A percentile compares a stretch with the other conserved stretches of the same genome.
These are phyloP conservation scores for Apus apus DNA, from an alignment of 2,113 vertebrate species.

Conservation along the genomic window DNA sequence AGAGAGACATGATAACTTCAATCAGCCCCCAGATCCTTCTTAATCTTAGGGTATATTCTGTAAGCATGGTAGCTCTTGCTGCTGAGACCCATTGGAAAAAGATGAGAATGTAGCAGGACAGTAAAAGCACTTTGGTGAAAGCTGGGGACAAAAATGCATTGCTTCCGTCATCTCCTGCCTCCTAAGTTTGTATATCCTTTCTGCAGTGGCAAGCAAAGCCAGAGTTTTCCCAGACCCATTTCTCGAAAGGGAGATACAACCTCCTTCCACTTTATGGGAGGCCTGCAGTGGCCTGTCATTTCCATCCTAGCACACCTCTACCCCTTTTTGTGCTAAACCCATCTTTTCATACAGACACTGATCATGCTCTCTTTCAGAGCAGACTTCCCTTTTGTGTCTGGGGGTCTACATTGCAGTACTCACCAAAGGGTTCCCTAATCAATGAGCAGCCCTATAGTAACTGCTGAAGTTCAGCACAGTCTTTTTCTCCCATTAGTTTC, in stretches of 20 bases:
- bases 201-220: not conserved
- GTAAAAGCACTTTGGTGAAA: not conserved
- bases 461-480: not conserved
- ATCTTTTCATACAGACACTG: not conserved
- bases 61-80: not conserved
- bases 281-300: not conserved
- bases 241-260: not conserved
- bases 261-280: not conserved
- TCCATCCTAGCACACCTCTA: not conserved
- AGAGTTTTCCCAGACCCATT: not conserved
- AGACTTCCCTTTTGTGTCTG: not conserved
- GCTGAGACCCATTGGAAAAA: not conserved
- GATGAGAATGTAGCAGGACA: not conserved
- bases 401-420: not conserved
- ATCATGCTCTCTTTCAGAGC: not conserved
- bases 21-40: not conserved
- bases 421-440: not conserved
- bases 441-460: not conserved
- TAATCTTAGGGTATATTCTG: not conserved
- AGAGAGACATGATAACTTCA: not conserved
- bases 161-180: not conserved
- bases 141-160: not conserved
- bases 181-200: not conserved
- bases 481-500: not conserved
- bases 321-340: not conserved